Evolutionary conservation across 2,888 invertebrate species (phyloP), one percentile per base, ranked within the genome.

Genomic region (Tanytarsus gracilentus): DNA sequence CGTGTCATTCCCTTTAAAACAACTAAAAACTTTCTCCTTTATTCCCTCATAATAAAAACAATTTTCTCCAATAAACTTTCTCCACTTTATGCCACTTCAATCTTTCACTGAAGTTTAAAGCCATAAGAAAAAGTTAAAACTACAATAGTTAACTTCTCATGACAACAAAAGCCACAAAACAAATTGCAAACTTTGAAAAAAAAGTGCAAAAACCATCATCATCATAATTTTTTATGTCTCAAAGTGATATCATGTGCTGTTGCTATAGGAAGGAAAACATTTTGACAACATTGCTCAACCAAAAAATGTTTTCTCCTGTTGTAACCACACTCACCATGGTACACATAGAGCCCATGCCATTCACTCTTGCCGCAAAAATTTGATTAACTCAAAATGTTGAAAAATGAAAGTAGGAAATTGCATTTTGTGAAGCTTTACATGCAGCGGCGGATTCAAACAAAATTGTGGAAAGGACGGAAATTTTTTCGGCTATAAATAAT

Each of bases 371-470:
- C 56, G 21, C 56, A 58, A 48, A 58, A 58, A 58, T 58, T 58
- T 58, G 58, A 58, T 58, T 58, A 58, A 58, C 58, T 58, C 29
- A 58, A 58, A 58, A 48, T 58, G 29, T 58, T 18, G 29, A 55
- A 55, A 51, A 39, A 40, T 40, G 40, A 55, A 55, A 27, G 55
- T 39, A 44, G 58, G 58, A 58, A 58, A 58, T 58, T 58, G 58
- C 58, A 58, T 48, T 58, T 58, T 18, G 8, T 23, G 16, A 23
- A 48, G n/a, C 14, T 55, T 56, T 25, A 40, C 21, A 56, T 27
- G 26, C 27, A 39, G 8, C 23, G 4, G 26, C 50, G 7, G 18
- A 5, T 18, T 5, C 14, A 9, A 4, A 7, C 9, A 21, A 50
- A 50, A 26, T 4, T 26, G 27, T 25, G 49, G n/a, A 23, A 8